phyloP scores from a whole-genome alignment of 1,140 invertebrate genomes.

The Ericerus pela region DNA sequence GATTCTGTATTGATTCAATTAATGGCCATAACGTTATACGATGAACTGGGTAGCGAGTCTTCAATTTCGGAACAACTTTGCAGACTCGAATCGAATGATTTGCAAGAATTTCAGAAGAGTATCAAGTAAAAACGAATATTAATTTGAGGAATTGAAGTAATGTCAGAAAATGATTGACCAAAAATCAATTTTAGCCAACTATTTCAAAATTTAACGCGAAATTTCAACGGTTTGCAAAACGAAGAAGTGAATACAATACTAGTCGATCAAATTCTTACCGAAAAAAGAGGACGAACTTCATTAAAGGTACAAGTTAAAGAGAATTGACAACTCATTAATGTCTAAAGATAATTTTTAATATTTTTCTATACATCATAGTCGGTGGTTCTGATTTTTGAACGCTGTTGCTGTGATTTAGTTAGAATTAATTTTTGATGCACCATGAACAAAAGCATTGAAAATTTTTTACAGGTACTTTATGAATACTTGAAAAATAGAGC shows the following conservation, averaged over 20 bases:
- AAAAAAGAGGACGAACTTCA: not conserved
- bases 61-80: constrained; percentile 53
- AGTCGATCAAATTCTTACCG: not conserved
- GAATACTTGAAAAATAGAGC: constrained; percentile 49
- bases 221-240: not conserved
- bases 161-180: too few species aligned
- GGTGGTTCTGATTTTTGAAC: too few species aligned
- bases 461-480: constrained; percentile 40
- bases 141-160: not conserved
- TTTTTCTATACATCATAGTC: too few species aligned
- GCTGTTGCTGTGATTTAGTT: too few species aligned
- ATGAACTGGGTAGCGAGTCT: constrained; percentile 24
- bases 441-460: too few species aligned
- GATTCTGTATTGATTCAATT: constrained; percentile 51
- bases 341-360: too few species aligned
- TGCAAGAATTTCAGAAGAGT: constrained; percentile 47
- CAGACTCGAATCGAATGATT: constrained; percentile 52
- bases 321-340: too few species aligned
- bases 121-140: constrained; percentile 31
- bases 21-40: constrained; percentile 28
- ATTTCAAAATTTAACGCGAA: not conserved
- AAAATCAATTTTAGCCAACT: not conserved
- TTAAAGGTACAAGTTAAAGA: not conserved
- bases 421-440: too few species aligned
- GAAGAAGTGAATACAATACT: not conserved